Evolutionary conservation across 2,113 vertebrate species (phyloP), one percentile per base, ranked within the genome.

Genomic region (Saimiri boliviensis): DNA sequence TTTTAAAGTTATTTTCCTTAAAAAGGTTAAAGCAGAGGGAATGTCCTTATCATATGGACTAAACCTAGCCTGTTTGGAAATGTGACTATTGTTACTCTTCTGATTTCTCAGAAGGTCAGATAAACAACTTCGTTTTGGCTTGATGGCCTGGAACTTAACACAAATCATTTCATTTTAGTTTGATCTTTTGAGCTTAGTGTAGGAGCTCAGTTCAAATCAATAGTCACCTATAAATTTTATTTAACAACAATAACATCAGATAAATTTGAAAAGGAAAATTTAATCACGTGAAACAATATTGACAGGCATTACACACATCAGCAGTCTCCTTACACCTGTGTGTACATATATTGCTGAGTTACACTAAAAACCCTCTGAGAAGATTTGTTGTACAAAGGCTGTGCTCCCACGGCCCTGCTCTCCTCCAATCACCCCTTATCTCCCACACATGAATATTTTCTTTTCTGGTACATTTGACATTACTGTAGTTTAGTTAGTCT

Each of bases 391-490:
- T 89, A 35, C 58, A 91, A 47, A 79, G 4, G 6, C 13, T 40
- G 27, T 54, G 7, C 40, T 16, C 37, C 6, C 19, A 74, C 8
- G 6, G 42, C 37, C 40, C 56, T 73, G 3, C 11, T 79, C 16
- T 40, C 63, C 23, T 81, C 66, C 68, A 82, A 45, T 6, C 7
- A 89, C 8, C 1, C 10, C 13, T 84, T 84, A 52, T 79, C 4
- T 0, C 27, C 7, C 3, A 54, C 35, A 73, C 7, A 19, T 5
- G 27, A 3, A 2, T 56, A 60, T 95, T 91, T 88, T 92, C 45
- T 74, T 66, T 97, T 60, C 87, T 95, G 74, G 63, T 54, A 35
- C 73, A 45, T 91, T 93, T 96, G 82, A 63, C n/a, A 21, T 88
- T 82, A 66, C 23, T 86, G 25, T 71, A 77, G 17, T 68, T 58